Base-by-base conservation (phyloP, 2,888 invertebrate genomes). In the Argynnis bischoffii region DNA sequence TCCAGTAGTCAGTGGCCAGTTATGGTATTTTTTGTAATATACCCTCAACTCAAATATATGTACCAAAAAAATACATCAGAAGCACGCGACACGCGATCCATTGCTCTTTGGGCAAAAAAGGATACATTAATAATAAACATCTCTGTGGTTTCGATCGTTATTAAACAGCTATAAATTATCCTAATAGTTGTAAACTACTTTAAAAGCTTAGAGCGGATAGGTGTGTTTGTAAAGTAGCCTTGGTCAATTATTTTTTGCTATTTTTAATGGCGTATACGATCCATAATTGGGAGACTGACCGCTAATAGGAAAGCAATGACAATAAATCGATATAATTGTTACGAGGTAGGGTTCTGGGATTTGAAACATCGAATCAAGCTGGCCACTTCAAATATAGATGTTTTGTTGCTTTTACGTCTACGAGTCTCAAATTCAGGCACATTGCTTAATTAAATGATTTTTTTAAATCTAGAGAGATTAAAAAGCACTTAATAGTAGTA, bases 91-190 rank as follows among this genome's bases (percentile, higher is more conserved):
- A 92, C 92, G 92, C 92, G 87, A 91, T 90, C 84, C 74, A 69
- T 64, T 80, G 82, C 83, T 81, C 83, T 77, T 73, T 75, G 69
- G 68, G 83, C 79, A 88, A 87, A 89, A 85, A 88, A 81, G 77
- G 74, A 76, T 78, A 86, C 85, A 86, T 88, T 87, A 85, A 91
- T 89, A 90, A 90, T 88, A 85, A 90, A 90, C 35, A 90, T 88
- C 88, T 84, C 84, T 78, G 82, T 80, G 81, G 85, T 82, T 84
- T 84, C 80, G 80, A 81, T 81, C 84, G 81, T 83, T 88, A 92
- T 91, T 90, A 91, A 91, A 89, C 84, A 84, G 86, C 90, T 90
- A 91, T 92, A 92, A 91, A 91, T 92, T 92, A 92, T 88, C 84
- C 81, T 91, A 92, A 92, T 92, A 88, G 84, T 85, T 84, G 80